A percentile compares a stretch with the other conserved stretches of the same genome.
These are phyloP conservation scores for Drosophila virilis DNA, from an alignment of 1,140 invertebrate genomes.

Conservation along the genomic window DNA sequence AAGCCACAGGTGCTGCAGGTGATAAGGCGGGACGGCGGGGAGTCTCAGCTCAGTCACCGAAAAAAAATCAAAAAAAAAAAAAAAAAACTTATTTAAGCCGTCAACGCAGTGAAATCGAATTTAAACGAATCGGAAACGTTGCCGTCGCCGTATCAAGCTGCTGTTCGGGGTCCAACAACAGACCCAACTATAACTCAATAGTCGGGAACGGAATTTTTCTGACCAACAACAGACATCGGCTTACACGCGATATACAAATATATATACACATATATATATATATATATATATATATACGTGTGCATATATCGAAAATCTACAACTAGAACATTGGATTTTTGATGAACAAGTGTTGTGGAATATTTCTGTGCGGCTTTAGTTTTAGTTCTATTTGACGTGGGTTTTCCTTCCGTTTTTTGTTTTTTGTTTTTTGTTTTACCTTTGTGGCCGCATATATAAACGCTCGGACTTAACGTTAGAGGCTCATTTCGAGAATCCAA, in stretches of 20 bases:
- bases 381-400: not conserved
- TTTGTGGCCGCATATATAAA: constrained; percentile 36
- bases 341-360: constrained; percentile 55
- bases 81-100: constrained; percentile 48
- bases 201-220: constrained; percentile 20
- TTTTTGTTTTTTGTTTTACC: not conserved
- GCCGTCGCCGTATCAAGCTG: constrained; percentile 14
- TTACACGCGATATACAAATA: not conserved
- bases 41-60: too few species aligned
- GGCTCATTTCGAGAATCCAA: constrained; percentile 53
- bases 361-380: constrained; percentile 1
- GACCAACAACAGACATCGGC: constrained; percentile 2
- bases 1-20: not conserved
- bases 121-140: constrained; percentile 38
- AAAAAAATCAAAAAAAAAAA: too few species aligned
- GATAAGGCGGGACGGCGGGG: too few species aligned
- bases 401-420: too few species aligned
- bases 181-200: not conserved
- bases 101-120: constrained; percentile 28
- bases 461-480: constrained; percentile 21
- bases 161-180: not conserved
- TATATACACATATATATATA: not conserved
- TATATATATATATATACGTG: not conserved
- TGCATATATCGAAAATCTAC: not conserved
- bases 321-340: constrained; percentile 25